A percentile compares a stretch with the other conserved stretches of the same genome.
Evolutionary conservation across 2,888 invertebrate species (phyloP).

Genomic region (Chydorus sphaericus): DNA sequence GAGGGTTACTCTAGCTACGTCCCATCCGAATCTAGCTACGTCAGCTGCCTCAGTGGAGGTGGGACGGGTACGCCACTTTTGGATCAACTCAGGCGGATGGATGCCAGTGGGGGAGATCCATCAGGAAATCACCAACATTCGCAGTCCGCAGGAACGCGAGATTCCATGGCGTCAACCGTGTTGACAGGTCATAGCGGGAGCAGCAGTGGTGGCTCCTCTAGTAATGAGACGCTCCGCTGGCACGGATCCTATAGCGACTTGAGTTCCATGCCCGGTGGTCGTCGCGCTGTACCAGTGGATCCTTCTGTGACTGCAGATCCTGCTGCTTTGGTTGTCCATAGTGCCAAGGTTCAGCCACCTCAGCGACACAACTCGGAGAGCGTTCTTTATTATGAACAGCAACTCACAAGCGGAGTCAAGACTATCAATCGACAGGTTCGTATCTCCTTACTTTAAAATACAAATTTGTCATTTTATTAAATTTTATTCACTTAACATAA

Average conservation of each 20-base stretch:
- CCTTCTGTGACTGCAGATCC: conserved; percentile 22
- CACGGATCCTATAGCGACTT: conserved; percentile 60
- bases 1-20: conserved; percentile 69
- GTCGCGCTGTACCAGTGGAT: conserved; percentile 26
- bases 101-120: conserved; percentile 18
- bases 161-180: conserved; percentile 38
- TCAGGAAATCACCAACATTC: conserved; percentile 16
- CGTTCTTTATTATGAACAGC: conserved; percentile 43
- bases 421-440: too few species aligned
- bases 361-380: conserved; percentile 64
- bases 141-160: conserved; percentile 31
- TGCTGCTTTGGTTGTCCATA: conserved; percentile 54
- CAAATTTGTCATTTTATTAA: too few species aligned
- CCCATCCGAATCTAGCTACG: conserved; percentile 55
- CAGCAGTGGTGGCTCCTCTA: conserved; percentile 42
- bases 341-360: conserved; percentile 57
- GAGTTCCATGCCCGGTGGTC: conserved; percentile 39
- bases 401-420: too few species aligned
- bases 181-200: too few species aligned
- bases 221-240: conserved; percentile 63
- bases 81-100: conserved; percentile 48
- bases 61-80: conserved; percentile 54
- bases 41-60: too few species aligned
- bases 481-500: too few species aligned
- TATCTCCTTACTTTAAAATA: conserved; percentile 18